Evolutionary conservation across 2,113 vertebrate species (phyloP).

Genomic region (Delphinapterus leucas): DNA sequence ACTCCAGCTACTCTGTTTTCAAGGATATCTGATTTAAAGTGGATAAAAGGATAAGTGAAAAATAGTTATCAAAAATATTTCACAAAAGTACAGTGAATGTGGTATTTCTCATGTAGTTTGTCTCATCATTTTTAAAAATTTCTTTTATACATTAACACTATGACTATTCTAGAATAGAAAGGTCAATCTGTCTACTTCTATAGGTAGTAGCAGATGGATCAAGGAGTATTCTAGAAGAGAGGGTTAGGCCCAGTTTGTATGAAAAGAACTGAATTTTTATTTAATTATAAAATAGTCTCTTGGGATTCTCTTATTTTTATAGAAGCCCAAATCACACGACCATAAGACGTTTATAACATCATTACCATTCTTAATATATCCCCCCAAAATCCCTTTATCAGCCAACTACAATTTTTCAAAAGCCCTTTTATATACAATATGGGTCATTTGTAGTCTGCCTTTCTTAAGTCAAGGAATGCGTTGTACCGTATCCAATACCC

Average conservation of each 20-base stretch:
- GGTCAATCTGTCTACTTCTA: not conserved
- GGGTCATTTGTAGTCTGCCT: constrained; percentile 26
- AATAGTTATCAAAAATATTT: not conserved
- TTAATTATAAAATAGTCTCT: constrained; percentile 22
- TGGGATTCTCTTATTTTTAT: constrained; percentile 13
- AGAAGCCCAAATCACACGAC: not conserved
- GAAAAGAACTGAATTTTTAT: constrained; percentile 24
- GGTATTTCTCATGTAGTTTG: not conserved
- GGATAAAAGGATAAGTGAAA: not conserved
- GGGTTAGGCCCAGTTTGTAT: not conserved
- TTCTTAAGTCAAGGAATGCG: constrained; percentile 23
- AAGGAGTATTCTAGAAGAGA: not conserved
- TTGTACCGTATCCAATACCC: not conserved
- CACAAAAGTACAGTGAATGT: not conserved
- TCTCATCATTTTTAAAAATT: not conserved
- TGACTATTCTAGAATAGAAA: constrained; percentile 33
- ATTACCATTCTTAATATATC: not conserved
- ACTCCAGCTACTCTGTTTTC: not conserved
- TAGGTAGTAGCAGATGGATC: constrained; percentile 52
- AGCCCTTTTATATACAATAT: constrained; percentile 36
- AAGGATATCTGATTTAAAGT: not conserved
- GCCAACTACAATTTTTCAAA: not conserved
- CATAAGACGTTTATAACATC: constrained; percentile 22
- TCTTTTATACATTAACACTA: not conserved
- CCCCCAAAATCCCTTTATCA: constrained; percentile 46